Evolutionary conservation across 2,888 invertebrate genomes (phyloP).

Genomic region (Lasioglossum leucozonium): DNA sequence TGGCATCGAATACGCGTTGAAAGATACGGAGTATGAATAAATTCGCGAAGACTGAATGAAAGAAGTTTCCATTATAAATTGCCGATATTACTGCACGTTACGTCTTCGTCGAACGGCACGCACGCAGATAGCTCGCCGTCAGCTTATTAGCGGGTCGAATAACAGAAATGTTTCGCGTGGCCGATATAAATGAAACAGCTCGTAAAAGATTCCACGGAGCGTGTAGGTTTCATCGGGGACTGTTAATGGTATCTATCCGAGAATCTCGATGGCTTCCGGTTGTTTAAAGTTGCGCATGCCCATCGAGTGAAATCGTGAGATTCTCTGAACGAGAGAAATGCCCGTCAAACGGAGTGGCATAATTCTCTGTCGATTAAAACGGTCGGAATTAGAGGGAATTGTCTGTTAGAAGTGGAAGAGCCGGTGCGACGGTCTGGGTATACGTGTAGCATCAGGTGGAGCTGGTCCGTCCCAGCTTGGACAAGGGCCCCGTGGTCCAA

Average conservation of each 20-base stretch:
- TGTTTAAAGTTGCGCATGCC: neutral
- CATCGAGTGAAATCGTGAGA: neutral
- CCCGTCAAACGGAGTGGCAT: neutral
- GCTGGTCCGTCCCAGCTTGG: conserved; percentile 42
- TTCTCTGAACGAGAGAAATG: neutral
- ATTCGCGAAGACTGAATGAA: neutral
- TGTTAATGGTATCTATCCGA: neutral
- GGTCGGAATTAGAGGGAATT: conserved; percentile 18
- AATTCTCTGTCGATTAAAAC: neutral
- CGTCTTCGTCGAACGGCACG: neutral
- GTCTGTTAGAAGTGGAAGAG: conserved; percentile 23
- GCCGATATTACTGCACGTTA: neutral
- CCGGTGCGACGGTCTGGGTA: conserved; percentile 14
- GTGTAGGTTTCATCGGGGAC: neutral
- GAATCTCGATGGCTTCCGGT: neutral
- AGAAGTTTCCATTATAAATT: neutral
- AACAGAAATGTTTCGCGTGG: neutral
- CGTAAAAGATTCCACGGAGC: neutral
- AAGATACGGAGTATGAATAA: neutral
- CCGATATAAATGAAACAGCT: neutral
- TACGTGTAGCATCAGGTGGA: conserved; percentile 46
- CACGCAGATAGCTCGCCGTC: neutral
- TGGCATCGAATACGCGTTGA: neutral
- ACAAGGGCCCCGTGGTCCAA: conserved; percentile 60
- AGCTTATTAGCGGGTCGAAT: neutral